Conservation (phyloP, 2,113 vertebrate species). For the Xerus inauris region DNA sequence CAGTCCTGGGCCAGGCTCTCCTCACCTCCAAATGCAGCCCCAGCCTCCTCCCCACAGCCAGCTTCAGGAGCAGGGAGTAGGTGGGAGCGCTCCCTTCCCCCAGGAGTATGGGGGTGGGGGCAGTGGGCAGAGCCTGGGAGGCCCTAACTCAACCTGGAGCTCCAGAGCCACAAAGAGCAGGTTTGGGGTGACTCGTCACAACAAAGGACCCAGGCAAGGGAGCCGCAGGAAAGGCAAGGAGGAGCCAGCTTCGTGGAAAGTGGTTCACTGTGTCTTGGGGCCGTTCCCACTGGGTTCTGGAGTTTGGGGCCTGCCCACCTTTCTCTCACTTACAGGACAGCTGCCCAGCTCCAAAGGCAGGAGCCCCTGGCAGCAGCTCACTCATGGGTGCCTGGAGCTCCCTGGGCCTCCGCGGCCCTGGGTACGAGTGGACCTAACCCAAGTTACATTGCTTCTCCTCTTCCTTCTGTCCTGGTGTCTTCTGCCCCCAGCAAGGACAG, state of each 20-base stretch:
- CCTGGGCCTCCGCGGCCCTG: rapidly evolving
- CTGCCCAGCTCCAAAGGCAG: rapidly evolving
- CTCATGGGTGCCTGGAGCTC: rapidly evolving
- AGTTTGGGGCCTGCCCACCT: background rate
- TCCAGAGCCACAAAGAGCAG: background rate
- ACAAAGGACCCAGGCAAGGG: background rate
- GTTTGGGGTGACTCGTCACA: background rate
- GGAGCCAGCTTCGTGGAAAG: background rate
- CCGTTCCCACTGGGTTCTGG: background rate
- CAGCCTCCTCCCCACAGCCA: background rate
- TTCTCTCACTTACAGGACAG: rapidly evolving
- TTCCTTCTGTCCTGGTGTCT: background rate
- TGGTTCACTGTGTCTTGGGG: rapidly evolving
- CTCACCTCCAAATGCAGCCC: background rate
- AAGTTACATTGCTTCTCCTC: rapidly evolving
- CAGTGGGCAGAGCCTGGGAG: background rate
- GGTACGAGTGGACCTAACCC: background rate
- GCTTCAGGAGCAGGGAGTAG: rapidly evolving
- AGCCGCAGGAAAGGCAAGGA: background rate
- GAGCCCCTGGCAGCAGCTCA: rapidly evolving
- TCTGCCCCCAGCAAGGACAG: rapidly evolving
- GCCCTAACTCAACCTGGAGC: background rate
- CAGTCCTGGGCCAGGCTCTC: rapidly evolving
- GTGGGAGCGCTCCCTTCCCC: background rate
- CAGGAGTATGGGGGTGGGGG: rapidly evolving